phyloP scores from a whole-genome alignment of 2,888 invertebrate species.

The Ectemnius cavifrons region DNA sequence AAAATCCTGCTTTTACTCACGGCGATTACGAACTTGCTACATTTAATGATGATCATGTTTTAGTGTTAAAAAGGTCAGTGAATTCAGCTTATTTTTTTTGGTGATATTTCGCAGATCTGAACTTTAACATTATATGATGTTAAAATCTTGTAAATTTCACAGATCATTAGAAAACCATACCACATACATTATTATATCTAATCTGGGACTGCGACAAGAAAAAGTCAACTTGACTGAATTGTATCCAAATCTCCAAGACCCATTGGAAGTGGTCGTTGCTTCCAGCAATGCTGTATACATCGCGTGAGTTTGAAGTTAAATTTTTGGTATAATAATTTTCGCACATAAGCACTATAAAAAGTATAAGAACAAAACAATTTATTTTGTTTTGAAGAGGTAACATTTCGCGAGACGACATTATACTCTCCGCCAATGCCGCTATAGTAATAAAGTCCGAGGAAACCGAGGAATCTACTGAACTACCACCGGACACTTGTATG shows the following conservation, averaged over 20 bases:
- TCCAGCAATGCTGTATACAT: conserved; percentile 59
- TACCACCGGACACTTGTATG: background rate
- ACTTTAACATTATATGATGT: background rate
- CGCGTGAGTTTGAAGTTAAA: conserved; percentile 36
- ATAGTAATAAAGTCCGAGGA: conserved; percentile 40
- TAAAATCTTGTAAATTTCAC: background rate
- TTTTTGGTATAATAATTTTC: background rate
- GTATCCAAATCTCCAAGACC: conserved; percentile 58
- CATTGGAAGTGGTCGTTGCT: conserved; percentile 54
- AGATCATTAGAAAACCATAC: conserved; percentile 61
- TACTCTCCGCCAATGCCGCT: conserved; percentile 54
- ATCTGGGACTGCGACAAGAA: conserved; percentile 56
- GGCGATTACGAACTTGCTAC: conserved; percentile 63
- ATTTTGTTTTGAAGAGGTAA: conserved; percentile 20
- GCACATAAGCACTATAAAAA: background rate
- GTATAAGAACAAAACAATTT: background rate
- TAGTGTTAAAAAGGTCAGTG: conserved; percentile 65
- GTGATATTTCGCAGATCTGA: background rate
- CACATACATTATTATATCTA: conserved; percentile 60
- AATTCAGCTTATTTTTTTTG: background rate
- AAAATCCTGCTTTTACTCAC: conserved; percentile 59
- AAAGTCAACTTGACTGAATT: conserved; percentile 59
- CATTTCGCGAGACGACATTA: conserved; percentile 21
- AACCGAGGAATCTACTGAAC: background rate
- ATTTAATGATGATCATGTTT: conserved; percentile 59